A percentile compares a stretch with the other conserved stretches of the same genome.
Evolutionary conservation across 1,140 invertebrate species (phyloP).

Genomic region (Papilio glaucus): DNA sequence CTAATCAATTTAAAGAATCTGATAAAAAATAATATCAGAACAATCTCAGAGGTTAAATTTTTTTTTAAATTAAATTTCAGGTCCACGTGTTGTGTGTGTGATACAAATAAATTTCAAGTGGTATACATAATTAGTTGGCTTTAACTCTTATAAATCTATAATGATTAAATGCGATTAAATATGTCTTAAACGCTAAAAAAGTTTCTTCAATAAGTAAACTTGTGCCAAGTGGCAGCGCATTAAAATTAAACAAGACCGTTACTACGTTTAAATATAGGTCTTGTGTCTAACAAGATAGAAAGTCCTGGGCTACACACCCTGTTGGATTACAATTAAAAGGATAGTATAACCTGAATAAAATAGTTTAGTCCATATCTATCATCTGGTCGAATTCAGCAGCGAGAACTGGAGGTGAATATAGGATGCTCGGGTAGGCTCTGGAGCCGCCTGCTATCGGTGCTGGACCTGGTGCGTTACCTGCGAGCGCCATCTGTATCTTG

Average conservation of each 20-base stretch:
- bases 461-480: neutral
- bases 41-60: constrained; percentile 16
- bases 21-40: neutral
- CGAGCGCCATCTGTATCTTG: constrained; percentile 55
- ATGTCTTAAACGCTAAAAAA: neutral
- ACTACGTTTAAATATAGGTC: too few species aligned
- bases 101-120: neutral
- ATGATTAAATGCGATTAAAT: neutral
- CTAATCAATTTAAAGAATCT: neutral
- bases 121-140: constrained; percentile 9
- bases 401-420: neutral
- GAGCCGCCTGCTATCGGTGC: neutral
- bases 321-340: too few species aligned
- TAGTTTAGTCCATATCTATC: too few species aligned
- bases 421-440: neutral
- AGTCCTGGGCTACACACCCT: too few species aligned
- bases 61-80: neutral
- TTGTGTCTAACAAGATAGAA: too few species aligned
- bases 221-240: neutral
- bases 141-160: neutral
- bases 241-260: neutral
- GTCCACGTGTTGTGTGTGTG: too few species aligned
- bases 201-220: neutral
- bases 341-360: too few species aligned
- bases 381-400: neutral